A percentile compares a stretch with the other conserved stretches of the same genome.
phyloP scores from a whole-genome alignment of 23 tunicate genomes.

The Clavelina lepadiformis region DNA sequence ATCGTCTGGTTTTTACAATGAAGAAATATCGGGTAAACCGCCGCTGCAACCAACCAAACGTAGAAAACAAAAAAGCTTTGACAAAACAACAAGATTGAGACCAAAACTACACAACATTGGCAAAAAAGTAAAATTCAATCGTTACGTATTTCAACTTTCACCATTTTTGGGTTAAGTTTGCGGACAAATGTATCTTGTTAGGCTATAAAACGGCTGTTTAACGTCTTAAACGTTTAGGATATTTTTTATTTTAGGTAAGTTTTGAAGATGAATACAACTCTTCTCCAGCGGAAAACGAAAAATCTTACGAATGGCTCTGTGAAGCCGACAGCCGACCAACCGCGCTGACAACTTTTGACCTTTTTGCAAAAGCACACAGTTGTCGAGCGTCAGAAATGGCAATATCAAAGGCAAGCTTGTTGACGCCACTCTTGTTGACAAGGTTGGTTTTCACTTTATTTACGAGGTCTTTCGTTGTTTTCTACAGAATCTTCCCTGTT shows the following conservation, averaged over 20 bases:
- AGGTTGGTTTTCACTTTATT: too few relatives aligned
- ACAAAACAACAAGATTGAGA: too few relatives aligned
- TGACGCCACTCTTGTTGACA: too few relatives aligned
- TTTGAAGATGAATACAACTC: slow-evolving; percentile 10
- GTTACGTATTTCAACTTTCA: neutral
- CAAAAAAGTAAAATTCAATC: neutral
- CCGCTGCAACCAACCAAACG: neutral
- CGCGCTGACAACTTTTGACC: neutral
- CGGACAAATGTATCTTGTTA: too few relatives aligned
- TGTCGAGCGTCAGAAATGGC: neutral
- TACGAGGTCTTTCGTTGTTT: too few relatives aligned
- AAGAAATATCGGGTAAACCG: too few relatives aligned
- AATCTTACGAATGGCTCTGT: neutral
- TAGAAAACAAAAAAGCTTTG: neutral
- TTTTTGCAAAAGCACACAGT: neutral
- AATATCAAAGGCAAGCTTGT: too few relatives aligned
- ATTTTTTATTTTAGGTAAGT: slow-evolving; percentile 10
- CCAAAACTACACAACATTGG: neutral
- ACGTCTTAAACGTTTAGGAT: neutral
- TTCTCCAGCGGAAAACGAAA: neutral
- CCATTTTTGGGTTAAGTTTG: too few relatives aligned
- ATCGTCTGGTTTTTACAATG: too few relatives aligned
- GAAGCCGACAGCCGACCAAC: neutral
- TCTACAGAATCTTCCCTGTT: too few relatives aligned
- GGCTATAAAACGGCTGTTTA: too few relatives aligned